Percentiles rank a stretch among this genome's conserved stretches.
Evolutionary conservation across 2,797 vertebrate genomes (phyloP).

Genomic region (Poecilia velifera): DNA sequence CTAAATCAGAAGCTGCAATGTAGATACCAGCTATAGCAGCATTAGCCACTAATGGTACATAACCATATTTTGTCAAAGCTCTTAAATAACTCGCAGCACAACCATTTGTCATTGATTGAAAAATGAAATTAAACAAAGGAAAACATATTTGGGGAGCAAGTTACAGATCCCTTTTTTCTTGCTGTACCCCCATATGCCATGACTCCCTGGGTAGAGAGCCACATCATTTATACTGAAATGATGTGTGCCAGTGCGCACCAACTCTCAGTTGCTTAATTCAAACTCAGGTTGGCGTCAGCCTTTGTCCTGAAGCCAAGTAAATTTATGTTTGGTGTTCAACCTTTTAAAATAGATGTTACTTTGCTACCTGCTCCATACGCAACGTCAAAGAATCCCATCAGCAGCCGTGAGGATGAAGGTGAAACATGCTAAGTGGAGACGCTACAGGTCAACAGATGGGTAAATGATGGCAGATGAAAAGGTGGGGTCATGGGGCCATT

Average conservation of each 20-base stretch:
- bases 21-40: neutral
- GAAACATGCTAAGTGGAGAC: slow-evolving; percentile 16
- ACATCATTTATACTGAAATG: neutral
- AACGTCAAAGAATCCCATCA: neutral
- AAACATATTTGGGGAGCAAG: neutral
- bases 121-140: neutral
- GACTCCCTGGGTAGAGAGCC: neutral
- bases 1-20: neutral
- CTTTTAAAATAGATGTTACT: neutral
- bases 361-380: neutral
- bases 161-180: neutral
- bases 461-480: slow-evolving; percentile 18
- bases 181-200: neutral
- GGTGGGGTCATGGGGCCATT: neutral
- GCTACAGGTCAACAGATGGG: slow-evolving; percentile 57
- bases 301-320: neutral
- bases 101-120: neutral
- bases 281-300: neutral
- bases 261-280: neutral
- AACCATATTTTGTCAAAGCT: neutral
- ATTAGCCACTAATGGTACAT: neutral
- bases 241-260: neutral
- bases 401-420: slow-evolving; percentile 18
- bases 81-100: neutral
- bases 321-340: neutral